phyloP scores from a whole-genome alignment of 1,140 invertebrate species.

The Caenorhabditis brenneri region DNA sequence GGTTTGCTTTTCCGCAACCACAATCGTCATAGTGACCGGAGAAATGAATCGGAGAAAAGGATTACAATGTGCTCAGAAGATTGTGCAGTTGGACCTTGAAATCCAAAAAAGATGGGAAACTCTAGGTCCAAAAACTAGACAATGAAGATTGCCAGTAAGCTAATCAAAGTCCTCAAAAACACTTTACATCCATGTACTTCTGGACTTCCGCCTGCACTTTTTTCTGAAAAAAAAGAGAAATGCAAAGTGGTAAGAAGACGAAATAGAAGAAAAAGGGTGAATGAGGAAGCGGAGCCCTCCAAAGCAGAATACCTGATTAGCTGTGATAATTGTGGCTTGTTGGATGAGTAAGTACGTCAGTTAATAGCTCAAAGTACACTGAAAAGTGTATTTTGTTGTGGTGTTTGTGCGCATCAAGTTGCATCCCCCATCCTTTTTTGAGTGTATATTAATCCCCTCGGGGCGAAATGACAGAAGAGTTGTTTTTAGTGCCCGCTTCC shows the following conservation, averaged over 20 bases:
- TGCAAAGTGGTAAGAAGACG: background rate
- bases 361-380: background rate
- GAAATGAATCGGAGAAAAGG: background rate
- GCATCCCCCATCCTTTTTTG: background rate
- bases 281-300: background rate
- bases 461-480: constrained; percentile 9
- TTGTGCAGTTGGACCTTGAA: too few species aligned
- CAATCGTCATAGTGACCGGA: background rate
- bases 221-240: background rate
- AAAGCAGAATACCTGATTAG: constrained; percentile 36
- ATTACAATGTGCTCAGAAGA: too few species aligned
- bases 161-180: background rate
- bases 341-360: constrained; percentile 1
- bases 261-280: background rate
- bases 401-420: constrained; percentile 1
- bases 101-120: background rate
- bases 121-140: background rate
- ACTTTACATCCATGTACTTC: background rate
- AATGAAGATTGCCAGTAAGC: background rate
- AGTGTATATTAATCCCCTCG: constrained; percentile 24
- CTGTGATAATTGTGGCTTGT: constrained; percentile 17
- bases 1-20: background rate
- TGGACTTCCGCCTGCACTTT: background rate
- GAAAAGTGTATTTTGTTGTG: constrained; percentile 11
- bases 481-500: background rate